Base-by-base conservation (phyloP, 1,140 invertebrate species). In the Drosophila punjabiensis region DNA sequence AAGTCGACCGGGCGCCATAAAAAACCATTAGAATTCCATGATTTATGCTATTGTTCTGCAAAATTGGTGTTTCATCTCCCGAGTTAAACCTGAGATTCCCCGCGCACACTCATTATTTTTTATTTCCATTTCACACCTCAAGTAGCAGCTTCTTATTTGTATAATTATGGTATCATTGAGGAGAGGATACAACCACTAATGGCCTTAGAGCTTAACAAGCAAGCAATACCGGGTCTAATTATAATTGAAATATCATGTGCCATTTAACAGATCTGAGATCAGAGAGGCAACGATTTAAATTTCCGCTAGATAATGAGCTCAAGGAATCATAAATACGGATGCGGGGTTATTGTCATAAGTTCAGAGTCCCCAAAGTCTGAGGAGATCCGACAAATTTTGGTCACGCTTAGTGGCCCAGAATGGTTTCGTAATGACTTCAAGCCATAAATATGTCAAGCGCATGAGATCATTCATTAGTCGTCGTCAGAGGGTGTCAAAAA, bases 391-490 rank as follows among this genome's bases (percentile, higher is more conserved):
- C n/a, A 4, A 28, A 10, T 39, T 78, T 78, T 45, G 75, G 61
- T 71, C 77, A 79, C 61, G 77, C 45, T 62, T 62, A 43, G 43
- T 66, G 77, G 55, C 20, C 35, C 13, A 45, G 75, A 66, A 60
- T 48, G 60, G 32, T 30, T 37, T 35, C 18, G 64, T 30, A 69
- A 64, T 65, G 69, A 77, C 43, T 78, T 35, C 10, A 30, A 39
- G 52, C 65, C 43, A 56, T 48, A 43, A 73, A 59, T 59, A 70
- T 73, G 45, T 74, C 70, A 52, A 32, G 20, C 5, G 30, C 62
- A 77, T 77, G 74, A 79, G 67, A 79, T 79, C 66, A 79, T 70
- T 13, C 13, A 43, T n/a, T 39, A 24, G 32, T 45, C 32, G 16
- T 18, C 20, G 33, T 39, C 53, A 56, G 13, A 56, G 41, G 32